Evolutionary conservation across 2,797 vertebrate species (phyloP), one percentile per base, ranked within the genome.

Genomic region (Ficedula albicollis): DNA sequence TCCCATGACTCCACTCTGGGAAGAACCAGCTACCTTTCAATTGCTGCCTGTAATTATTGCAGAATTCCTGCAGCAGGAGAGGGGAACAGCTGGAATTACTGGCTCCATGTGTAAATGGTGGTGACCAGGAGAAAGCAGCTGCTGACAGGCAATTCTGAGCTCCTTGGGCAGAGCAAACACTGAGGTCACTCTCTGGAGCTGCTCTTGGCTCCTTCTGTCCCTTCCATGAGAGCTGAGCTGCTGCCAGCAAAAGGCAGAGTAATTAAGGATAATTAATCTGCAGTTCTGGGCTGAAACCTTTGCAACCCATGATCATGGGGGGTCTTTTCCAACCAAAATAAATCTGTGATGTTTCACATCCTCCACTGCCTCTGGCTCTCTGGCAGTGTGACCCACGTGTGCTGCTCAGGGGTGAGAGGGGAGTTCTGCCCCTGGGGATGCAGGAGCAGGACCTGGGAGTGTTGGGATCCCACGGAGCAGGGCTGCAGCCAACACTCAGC

Each of bases 61-160:
- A 11, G 39, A 32, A 13, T 22, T 43, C 52, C 79, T 66, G 79
- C 79, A 85, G 87, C 85, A 38, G 4, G 9, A 48, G 75, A 79
- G 73, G 77, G 51, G 62, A 87, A 27, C 88, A 82, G 91, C 89
- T 92, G 89, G 80, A 90, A 78, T 80, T 9, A 38, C 94, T n/a
- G 89, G 52, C 89, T 90, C n/a, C 48, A 2, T 3, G 49, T 63
- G 64, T 58, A 30, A 87, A 43, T 79, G 44, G 52, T 43, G 44
- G 79, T 39, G 95, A 70, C 27, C 92, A 84, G 86, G 56, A 83
- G 73, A 88, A 85, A 84, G 87, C 86, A 90, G 69, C 84, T 70
- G 84, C 95, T 91, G 90, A 60, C 85, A 85, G 88, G 72, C 77
- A 80, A 90, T 55, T 29, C 78, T 26, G 44, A 32, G 86, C 93